Conservation (phyloP, 1,140 invertebrate genomes). For the Drepana arcuata region DNA sequence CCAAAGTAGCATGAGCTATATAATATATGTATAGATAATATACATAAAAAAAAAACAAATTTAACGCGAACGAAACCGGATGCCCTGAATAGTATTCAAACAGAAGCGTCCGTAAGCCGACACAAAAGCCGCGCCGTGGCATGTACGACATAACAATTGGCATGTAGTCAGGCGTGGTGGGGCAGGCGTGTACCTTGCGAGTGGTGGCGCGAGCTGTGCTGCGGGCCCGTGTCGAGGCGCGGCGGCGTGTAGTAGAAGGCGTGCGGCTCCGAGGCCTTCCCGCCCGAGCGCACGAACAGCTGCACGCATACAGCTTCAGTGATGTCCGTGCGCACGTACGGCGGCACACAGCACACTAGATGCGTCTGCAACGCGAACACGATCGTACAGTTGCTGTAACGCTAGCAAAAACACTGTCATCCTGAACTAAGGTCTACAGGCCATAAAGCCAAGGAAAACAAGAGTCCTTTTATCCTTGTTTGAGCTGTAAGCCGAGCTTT, state of each 20-base stretch:
- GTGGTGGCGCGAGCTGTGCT: slow-evolving; percentile 48
- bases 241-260: slow-evolving; percentile 86
- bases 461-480: too few relatives aligned
- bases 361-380: slow-evolving; percentile 91
- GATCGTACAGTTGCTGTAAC: too few relatives aligned
- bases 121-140: too few relatives aligned
- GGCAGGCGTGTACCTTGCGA: slow-evolving; percentile 28
- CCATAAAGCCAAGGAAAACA: too few relatives aligned
- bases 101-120: neutral
- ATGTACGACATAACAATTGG: neutral
- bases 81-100: too few relatives aligned
- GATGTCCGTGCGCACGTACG: slow-evolving; percentile 79
- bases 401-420: too few relatives aligned
- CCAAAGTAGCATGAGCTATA: too few relatives aligned
- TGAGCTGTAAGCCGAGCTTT: too few relatives aligned
- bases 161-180: neutral
- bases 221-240: slow-evolving; percentile 31
- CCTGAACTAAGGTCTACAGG: too few relatives aligned
- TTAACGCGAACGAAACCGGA: too few relatives aligned
- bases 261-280: slow-evolving; percentile 91
- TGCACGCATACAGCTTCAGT: slow-evolving; percentile 81
- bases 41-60: too few relatives aligned
- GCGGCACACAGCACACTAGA: slow-evolving; percentile 90
- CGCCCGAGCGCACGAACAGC: slow-evolving; percentile 87
- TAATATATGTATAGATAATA: too few relatives aligned